A percentile compares a stretch with the other conserved stretches of the same genome.
Evolutionary conservation across 2,113 vertebrate species (phyloP).

Genomic region (Marmota flaviventris): DNA sequence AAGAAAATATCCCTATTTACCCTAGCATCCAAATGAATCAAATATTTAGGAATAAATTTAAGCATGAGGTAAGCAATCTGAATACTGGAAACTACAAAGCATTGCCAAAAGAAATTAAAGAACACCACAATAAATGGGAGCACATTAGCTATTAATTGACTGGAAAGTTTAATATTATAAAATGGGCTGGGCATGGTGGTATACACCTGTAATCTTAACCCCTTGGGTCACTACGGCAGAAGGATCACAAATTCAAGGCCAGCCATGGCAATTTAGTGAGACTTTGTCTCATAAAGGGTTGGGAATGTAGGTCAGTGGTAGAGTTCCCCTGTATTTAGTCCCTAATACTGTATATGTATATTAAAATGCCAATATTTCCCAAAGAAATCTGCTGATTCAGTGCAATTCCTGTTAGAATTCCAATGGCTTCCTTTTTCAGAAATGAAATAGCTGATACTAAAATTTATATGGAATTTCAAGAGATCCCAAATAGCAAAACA

Average conservation of each 20-base stretch:
- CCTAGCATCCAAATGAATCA: neutral
- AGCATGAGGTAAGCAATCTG: neutral
- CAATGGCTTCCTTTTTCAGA: neutral
- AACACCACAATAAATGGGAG: neutral
- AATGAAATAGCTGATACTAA: slow-evolving; percentile 9
- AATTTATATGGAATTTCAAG: slow-evolving; percentile 32
- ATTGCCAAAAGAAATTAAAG: neutral
- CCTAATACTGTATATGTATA: neutral
- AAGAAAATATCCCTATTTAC: neutral
- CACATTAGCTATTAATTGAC: neutral
- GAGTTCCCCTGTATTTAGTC: neutral
- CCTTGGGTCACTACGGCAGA: neutral
- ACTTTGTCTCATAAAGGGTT: neutral
- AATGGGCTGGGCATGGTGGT: neutral
- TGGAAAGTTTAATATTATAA: neutral
- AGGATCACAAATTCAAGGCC: neutral
- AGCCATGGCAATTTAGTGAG: neutral
- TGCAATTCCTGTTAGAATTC: neutral
- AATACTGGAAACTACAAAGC: neutral
- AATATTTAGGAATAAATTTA: slow-evolving; percentile 1
- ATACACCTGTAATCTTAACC: neutral
- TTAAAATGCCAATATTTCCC: neutral
- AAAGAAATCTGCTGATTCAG: neutral
- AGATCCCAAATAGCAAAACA: neutral
- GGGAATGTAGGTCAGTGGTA: neutral